A percentile compares a stretch with the other conserved stretches of the same genome.
Conservation (phyloP, 1,140 invertebrate genomes). For the Philopotamus ludificatus region DNA sequence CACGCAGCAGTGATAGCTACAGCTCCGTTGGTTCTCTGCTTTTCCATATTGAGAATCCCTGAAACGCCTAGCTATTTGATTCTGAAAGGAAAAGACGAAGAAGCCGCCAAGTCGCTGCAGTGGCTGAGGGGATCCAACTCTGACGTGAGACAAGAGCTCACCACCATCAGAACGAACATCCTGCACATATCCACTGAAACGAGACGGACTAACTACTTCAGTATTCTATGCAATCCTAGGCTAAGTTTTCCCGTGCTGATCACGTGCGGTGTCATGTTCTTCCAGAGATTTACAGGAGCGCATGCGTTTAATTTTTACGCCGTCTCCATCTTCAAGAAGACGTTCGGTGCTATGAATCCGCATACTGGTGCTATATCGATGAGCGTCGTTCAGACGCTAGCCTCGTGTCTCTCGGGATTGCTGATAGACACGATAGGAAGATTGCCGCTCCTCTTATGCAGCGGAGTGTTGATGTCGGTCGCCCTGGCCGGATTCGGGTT, state of each 20-base stretch:
- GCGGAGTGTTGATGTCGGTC: constrained; percentile 78
- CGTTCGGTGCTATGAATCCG: constrained; percentile 76
- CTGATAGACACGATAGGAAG: constrained; percentile 78
- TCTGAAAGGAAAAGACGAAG: constrained; percentile 69
- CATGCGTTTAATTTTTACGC: constrained; percentile 83
- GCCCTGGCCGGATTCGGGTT: constrained; percentile 77
- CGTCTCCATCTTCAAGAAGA: constrained; percentile 75
- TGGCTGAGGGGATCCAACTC: constrained; percentile 74
- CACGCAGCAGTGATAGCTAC: constrained; percentile 73
- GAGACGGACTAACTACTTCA: constrained; percentile 52
- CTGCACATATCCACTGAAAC: constrained; percentile 54
- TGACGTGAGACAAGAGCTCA: constrained; percentile 70
- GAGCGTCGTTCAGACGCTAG: constrained; percentile 74
- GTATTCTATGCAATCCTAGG: constrained; percentile 54
- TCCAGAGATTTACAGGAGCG: constrained; percentile 79
- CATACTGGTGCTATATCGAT: constrained; percentile 78
- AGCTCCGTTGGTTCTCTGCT: constrained; percentile 69
- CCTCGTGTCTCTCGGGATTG: constrained; percentile 74
- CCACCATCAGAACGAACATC: constrained; percentile 67
- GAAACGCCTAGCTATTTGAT: constrained; percentile 82
- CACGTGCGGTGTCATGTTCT: constrained; percentile 81
- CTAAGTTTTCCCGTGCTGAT: constrained; percentile 70
- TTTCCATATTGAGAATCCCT: constrained; percentile 71
- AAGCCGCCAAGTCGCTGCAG: constrained; percentile 72
- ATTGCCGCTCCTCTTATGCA: constrained; percentile 74